Base-by-base conservation (phyloP, 2,113 vertebrate species). In the Cyanistes caeruleus region DNA sequence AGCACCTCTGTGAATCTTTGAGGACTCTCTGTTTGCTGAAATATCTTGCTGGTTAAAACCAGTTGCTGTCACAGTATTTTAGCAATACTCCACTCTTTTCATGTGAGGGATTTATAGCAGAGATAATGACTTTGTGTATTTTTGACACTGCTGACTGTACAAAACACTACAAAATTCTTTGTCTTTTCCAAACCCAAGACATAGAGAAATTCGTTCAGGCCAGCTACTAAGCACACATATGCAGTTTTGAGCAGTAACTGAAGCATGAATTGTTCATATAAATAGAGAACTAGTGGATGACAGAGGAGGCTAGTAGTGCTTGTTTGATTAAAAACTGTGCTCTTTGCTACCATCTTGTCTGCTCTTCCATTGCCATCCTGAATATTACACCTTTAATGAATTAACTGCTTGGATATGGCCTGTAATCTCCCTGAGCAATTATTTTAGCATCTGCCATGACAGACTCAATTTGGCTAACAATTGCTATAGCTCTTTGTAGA, bases 341-440 rank as follows among this genome's bases (percentile, higher is more conserved):
- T 88, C 46, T 82, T 74, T 77, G 33, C 78, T 91, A 59, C 84
- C 59, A 80, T 94, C 89, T 96, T 94, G 78, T 70, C 59, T 80
- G 22, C 51, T 80, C 4, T 1, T 68, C 84, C 63, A 44, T 48
- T 94, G 59, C 75, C 59, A 74, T 78, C 70, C 79, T 63, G 72
- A 89, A 90, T 75, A 93, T 88, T 90, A 19, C 59, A 56, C 33
- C 94, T 73, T 55, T 95, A 95, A 90, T 83, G 78, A 96, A 90
- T 95, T 93, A 96, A 84, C 87, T 93, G 69, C 67, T 93, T 74
- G 52, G 82, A 63, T 95, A 79, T 90, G 79, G 82, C 79, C 72
- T 95, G 63, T 83, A 88, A 85, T 92, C 67, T 95, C 93, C 95
- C 93, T 70, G 76, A 97, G 92, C 85, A 93, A 96, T 96, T 96